Evolutionary conservation across 2,888 invertebrate genomes (phyloP), one percentile per base, ranked within the genome.

Genomic region (Drosophila pseudotakahashii): DNA sequence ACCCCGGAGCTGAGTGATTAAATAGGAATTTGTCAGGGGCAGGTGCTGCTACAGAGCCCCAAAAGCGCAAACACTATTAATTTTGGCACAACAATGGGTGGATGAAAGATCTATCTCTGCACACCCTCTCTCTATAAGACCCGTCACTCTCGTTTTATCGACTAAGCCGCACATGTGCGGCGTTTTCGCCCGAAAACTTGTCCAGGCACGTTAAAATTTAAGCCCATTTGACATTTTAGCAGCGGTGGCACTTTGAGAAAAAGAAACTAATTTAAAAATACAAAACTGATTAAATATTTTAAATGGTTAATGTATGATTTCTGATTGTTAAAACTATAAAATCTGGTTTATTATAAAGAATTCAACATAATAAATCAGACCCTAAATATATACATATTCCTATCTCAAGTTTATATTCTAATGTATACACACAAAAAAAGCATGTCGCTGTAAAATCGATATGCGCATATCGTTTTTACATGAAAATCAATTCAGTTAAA

Each of bases 21-120:
- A 84, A 84, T 78, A 85, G 85, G 77, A 77, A 83, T 81, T 85
- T 84, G 83, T 83, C 83, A 83, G 63, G 48, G 73, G 74, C 83
- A 85, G 73, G 74, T 73, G 77, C 48, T 53, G 58, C 19, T 36
- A 37, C 16, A 16, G 37, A 37, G 51, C 45, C 44, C 30, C 48
- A 42, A 73, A 68, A 30, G 30, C 69, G 61, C 71, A 58, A 73
- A 78, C 64, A 75, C 78, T 66, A 68, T 57, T 72, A 75, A 71
- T 72, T 67, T 62, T 42, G 41, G 47, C 4, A 39, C 64, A 76
- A 77, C 74, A 78, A 76, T 73, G 55, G 58, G 7, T 26, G 48
- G 41, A 48, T 59, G 34, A 41, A 34, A 45, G 53, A 62, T 58
- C 32, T 45, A 61, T 19, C n/a, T 45, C 7, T 45, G n/a, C 44